Evolutionary conservation across 2,797 vertebrate species (phyloP).

Genomic region (Acanthopagrus latus): DNA sequence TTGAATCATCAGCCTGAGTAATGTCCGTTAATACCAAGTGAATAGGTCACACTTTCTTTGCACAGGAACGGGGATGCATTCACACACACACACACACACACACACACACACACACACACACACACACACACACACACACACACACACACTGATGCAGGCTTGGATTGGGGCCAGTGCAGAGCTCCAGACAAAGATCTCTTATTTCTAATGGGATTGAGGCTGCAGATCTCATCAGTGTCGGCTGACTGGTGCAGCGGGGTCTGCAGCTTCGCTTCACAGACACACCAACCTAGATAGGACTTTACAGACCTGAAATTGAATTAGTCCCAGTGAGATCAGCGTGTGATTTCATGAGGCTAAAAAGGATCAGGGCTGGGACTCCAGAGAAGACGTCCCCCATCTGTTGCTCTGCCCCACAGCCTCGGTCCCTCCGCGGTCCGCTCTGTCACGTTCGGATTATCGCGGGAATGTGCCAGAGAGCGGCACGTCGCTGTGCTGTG

Average conservation of each 20-base stretch:
- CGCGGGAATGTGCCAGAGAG: slow-evolving; percentile 40
- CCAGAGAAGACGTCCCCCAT: slow-evolving; percentile 59
- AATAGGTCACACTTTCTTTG: slow-evolving; percentile 56
- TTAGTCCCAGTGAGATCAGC: slow-evolving; percentile 64
- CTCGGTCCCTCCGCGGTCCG: neutral
- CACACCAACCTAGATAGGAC: slow-evolving; percentile 56
- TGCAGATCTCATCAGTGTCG: slow-evolving; percentile 59
- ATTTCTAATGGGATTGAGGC: slow-evolving; percentile 75
- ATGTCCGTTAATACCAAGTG: slow-evolving; percentile 65
- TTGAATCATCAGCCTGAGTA: slow-evolving; percentile 78
- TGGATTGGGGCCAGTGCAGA: slow-evolving; percentile 65
- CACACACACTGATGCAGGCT: slow-evolving; percentile 21
- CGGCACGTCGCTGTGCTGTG: slow-evolving; percentile 1
- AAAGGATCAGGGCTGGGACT: slow-evolving; percentile 61
- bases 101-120: slow-evolving; percentile 28
- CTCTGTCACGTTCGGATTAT: slow-evolving; percentile 40
- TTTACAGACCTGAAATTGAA: slow-evolving; percentile 50
- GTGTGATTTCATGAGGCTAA: slow-evolving; percentile 55
- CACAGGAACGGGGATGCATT: slow-evolving; percentile 16
- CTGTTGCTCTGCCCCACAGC: slow-evolving; percentile 59
- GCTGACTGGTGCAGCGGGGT: slow-evolving; percentile 34
- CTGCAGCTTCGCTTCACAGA: slow-evolving; percentile 41
- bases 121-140: slow-evolving; percentile 3
- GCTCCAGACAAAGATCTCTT: slow-evolving; percentile 67
- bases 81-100: slow-evolving; percentile 25